Evolutionary conservation across 2,797 vertebrate genomes (phyloP).

Genomic region (Melanotaenia trifasciata): DNA sequence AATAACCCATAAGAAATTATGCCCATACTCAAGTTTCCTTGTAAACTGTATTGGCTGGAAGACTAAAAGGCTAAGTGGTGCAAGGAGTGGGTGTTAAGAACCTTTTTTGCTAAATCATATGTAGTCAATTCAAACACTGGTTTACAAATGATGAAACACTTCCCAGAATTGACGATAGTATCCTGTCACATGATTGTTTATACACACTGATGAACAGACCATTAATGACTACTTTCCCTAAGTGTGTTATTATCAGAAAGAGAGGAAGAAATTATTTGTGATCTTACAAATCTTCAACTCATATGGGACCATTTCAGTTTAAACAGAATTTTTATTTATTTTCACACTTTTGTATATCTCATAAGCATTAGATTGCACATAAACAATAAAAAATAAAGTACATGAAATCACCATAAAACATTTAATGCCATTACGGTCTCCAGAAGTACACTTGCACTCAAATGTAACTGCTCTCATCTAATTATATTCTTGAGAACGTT

Average conservation of each 20-base stretch:
- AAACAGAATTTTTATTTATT: neutral
- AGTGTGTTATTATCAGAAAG: too few relatives aligned
- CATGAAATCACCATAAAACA: neutral
- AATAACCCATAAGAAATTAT: neutral
- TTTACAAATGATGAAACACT: constrained; percentile 11
- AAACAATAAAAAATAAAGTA: neutral
- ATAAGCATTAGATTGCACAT: neutral
- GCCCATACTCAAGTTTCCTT: constrained; percentile 10
- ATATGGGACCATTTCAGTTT: neutral
- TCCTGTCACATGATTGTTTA: neutral
- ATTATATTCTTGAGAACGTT: neutral
- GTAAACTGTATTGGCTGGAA: constrained; percentile 39
- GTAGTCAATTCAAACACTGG: neutral
- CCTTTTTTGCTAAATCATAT: neutral
- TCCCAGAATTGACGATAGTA: neutral
- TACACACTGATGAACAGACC: neutral
- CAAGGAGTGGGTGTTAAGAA: constrained; percentile 37
- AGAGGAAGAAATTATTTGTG: neutral
- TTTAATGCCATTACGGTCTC: neutral
- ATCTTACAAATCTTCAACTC: neutral
- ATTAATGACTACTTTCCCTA: neutral
- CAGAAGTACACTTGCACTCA: neutral
- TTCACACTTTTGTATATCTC: neutral
- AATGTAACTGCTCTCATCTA: neutral
- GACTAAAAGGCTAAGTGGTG: constrained; percentile 41